Evolutionary conservation across 1,140 invertebrate genomes (phyloP).

Genomic region (Eupristina koningsbergeri): DNA sequence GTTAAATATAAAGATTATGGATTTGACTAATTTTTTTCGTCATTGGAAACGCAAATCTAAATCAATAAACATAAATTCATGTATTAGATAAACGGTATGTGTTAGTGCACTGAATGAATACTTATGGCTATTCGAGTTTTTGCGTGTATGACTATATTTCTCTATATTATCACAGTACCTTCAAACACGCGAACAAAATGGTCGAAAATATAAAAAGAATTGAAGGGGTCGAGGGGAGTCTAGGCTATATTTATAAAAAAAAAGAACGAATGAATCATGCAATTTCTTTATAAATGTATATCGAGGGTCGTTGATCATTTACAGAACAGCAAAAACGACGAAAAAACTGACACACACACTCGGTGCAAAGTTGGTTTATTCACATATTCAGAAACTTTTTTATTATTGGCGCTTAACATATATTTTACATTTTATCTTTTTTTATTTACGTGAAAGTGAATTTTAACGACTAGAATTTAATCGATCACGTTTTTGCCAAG

Average conservation of each 20-base stretch:
- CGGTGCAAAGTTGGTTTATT: neutral
- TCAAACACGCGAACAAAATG: neutral
- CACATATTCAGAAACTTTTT: neutral
- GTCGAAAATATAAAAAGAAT: neutral
- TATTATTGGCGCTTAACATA: neutral
- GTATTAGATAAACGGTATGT: too few species aligned
- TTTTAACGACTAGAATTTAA: neutral
- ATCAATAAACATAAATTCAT: neutral
- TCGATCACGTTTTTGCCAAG: neutral
- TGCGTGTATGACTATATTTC: neutral
- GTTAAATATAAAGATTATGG: too few species aligned
- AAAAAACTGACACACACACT: neutral
- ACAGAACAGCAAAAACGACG: neutral
- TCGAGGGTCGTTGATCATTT: constrained; percentile 1
- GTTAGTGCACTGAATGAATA: too few species aligned
- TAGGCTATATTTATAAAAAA: constrained; percentile 17
- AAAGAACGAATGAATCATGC: constrained; percentile 22
- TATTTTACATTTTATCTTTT: neutral
- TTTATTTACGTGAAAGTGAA: constrained; percentile 16
- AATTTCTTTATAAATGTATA: neutral
- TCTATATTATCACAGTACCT: neutral
- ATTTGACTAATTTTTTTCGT: too few species aligned
- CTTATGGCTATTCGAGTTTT: neutral
- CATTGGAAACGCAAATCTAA: neutral
- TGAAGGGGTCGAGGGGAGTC: neutral